Evolutionary conservation across 2,888 invertebrate genomes (phyloP), one percentile per base, ranked within the genome.

Genomic region (Proisotoma minuta): DNA sequence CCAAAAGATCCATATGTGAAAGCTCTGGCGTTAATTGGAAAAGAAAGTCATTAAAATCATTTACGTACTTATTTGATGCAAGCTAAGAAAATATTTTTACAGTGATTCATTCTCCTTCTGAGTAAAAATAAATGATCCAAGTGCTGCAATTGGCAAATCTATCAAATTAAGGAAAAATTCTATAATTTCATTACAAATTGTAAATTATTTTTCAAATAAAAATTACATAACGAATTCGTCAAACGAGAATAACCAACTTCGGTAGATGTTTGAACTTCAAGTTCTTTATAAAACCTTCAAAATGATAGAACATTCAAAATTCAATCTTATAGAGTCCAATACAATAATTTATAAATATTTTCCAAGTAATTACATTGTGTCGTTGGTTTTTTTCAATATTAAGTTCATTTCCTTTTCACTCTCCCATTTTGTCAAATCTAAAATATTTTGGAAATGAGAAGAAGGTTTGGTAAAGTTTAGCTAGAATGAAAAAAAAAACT

Each of bases 361-460:
- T 10, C 34, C 57, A 57, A 23, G n/a, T 22, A n/a, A 28, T 12
- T 48, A 24, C 28, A 43, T 40, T 20, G 23, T 4, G 4, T 49
- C 49, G 5, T 49, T 23, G 15, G 49, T 22, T 5, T 20, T 49
- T 8, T 15, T 4, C 49, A 20, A 22, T 3, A 52, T 4, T 3
- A 18, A 18, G 4, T 24, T 52, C 5, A 59, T n/a, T 0, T 27
- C 22, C 1, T 43, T 43, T 39, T 22, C 24, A 22, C 52, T 50
- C 4, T 50, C 57, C 70, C 70, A 70, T 27, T 60, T 34, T 2
- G 49, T 29, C 4, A 62, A 20, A 26, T 70, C 70, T 2, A 63
- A n/a, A n/a, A 60, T 59, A 47, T 66, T 66, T 56, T 70, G 64
- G 34, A 70, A 61, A 63, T 70, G 63, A 47, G 57, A 68, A 29